These are phyloP conservation scores for Leptobrachium leishanense DNA, from an alignment of 2,113 vertebrate genomes.

Conservation along the genomic window DNA sequence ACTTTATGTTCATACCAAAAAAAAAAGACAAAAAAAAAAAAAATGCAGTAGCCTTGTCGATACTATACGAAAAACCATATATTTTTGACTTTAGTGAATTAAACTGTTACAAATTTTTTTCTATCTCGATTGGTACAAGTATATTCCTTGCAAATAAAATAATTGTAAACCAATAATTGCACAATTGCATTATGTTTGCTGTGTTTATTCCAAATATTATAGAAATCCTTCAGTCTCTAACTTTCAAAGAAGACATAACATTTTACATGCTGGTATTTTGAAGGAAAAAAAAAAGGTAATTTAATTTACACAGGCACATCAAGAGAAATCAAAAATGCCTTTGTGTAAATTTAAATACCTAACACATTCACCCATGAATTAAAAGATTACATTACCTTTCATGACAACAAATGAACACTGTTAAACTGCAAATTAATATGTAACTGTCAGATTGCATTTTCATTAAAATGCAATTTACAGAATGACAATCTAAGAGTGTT, in stretches of 20 bases:
- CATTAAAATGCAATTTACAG: background rate
- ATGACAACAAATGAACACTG: constrained; percentile 10
- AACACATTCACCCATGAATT: background rate
- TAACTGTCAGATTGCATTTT: constrained; percentile 13
- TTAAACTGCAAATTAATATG: constrained; percentile 9
- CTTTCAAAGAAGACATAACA: background rate
- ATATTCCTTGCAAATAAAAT: no score
- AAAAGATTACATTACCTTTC: constrained; percentile 6
- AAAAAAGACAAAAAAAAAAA: no score
- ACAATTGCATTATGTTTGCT: no score
- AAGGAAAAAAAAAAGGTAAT: background rate
- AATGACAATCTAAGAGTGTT: background rate
- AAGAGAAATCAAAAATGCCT: background rate
- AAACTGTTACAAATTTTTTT: no score
- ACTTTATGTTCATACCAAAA: no score
- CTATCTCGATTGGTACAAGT: no score
- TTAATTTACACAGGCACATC: background rate
- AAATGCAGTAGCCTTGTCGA: no score
- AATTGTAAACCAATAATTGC: no score
- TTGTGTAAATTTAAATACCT: constrained; percentile 2
- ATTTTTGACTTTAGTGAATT: no score
- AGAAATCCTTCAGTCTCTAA: background rate
- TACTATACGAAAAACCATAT: no score
- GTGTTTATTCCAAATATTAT: background rate
- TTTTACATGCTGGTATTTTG: background rate